These are phyloP conservation scores for Myathropa florea DNA, from an alignment of 2,888 invertebrate species.

Conservation along the genomic window DNA sequence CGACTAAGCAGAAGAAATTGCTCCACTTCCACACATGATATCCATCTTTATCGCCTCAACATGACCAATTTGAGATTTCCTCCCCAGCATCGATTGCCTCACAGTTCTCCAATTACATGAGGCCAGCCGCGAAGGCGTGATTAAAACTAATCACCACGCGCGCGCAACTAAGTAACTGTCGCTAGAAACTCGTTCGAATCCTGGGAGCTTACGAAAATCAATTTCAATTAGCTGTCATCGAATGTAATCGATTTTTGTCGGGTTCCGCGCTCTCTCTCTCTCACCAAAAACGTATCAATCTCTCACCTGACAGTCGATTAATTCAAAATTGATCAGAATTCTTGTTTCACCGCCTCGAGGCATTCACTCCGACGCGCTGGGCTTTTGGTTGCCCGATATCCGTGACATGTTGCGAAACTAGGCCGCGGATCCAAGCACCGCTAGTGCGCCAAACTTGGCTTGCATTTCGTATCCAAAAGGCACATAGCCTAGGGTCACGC, in stretches of 20 bases:
- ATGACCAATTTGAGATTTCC: no score
- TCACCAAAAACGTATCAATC: background rate
- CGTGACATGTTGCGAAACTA: background rate
- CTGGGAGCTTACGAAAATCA: background rate
- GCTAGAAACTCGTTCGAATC: background rate
- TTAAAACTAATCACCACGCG: background rate
- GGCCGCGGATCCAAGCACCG: background rate
- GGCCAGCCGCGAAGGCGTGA: no score
- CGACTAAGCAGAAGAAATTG: no score
- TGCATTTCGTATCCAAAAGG: no score
- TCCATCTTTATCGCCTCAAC: no score
- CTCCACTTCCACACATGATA: no score
- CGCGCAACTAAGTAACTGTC: background rate
- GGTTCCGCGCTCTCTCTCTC: background rate
- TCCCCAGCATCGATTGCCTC: no score
- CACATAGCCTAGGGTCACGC: background rate
- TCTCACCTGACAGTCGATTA: background rate
- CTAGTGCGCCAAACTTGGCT: no score
- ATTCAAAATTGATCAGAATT: background rate
- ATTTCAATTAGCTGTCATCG: background rate
- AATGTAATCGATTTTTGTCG: background rate
- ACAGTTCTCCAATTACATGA: no score
- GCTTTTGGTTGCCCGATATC: background rate
- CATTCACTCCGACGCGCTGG: no score
- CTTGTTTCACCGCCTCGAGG: background rate